Evolutionary conservation across 1,140 invertebrate genomes (phyloP), one percentile per base, ranked within the genome.

Genomic region (Drosophila punjabiensis): DNA sequence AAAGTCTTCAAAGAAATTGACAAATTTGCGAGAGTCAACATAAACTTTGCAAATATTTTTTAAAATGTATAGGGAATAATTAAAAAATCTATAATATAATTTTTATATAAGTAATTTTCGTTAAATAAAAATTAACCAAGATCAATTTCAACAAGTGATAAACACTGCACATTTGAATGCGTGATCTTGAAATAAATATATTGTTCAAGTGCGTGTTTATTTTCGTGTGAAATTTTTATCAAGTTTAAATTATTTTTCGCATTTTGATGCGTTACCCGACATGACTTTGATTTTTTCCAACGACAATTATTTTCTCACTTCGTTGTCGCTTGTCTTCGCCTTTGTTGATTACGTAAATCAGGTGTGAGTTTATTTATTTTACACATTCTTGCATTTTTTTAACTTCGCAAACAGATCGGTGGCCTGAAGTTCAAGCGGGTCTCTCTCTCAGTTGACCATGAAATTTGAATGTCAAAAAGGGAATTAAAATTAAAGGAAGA

Each of bases 251-350:
- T 63, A 71, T 66, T 63, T 53, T 73, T 61, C 69, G 52, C 43
- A 28, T 74, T 74, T 62, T 86, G 81, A 90, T 89, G 86, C 70
- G 82, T 85, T 89, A 50, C 69, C 56, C n/a, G 43, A 53, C 78
- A 74, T 56, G 61, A 53, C 69, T 69, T 58, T 70, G 68, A 88
- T 82, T 83, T 78, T 82, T 74, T 81, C 71, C 76, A 60, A 55
- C 68, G 64, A 55, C 78, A 89, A 73, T 89, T 89, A 89, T 84
- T 88, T 88, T 89, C 74, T 84, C 84, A 88, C 85, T 89, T 88
- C 81, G 74, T 89, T 60, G 56, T 56, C 66, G 61, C 50, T 39
- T 59, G 60, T 56, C 53, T 65, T 56, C 32, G 24, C 32, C 47
- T 74, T 48, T 67, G 64, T 73, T 39, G 77, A 75, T 90, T 89